Conservation (phyloP, 1,140 invertebrate species). For the Pseudomyrmex cubaensis region DNA sequence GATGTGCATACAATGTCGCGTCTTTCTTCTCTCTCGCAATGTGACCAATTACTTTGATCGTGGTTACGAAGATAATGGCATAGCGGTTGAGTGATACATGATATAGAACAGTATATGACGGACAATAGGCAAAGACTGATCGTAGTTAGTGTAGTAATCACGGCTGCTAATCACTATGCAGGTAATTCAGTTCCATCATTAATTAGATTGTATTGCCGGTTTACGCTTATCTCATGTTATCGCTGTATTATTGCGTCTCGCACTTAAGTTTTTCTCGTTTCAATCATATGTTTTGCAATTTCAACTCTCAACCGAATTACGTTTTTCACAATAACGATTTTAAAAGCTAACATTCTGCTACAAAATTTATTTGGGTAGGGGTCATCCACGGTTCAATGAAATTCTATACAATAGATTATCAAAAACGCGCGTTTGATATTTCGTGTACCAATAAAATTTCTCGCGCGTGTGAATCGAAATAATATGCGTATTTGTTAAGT, state of each 20-base stretch:
- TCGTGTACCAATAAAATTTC: conserved; percentile 20
- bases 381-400: not conserved
- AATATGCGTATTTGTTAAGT: not conserved
- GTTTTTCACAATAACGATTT: not conserved
- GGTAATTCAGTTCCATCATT: conserved; percentile 7
- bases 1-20: not conserved
- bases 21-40: not conserved
- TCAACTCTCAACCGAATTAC: not conserved
- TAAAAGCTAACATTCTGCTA: not conserved
- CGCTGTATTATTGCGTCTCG: not conserved
- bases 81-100: not conserved
- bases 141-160: conserved; percentile 10
- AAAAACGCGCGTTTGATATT: conserved; percentile 8
- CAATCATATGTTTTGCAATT: not conserved
- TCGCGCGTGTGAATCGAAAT: not conserved
- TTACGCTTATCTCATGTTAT: conserved; percentile 3
- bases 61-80: conserved; percentile 3
- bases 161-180: conserved; percentile 18
- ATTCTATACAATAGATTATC: conserved; percentile 7
- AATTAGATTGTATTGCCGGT: conserved; percentile 16
- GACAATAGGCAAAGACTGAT: not conserved
- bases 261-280: conserved; percentile 3
- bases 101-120: not conserved
- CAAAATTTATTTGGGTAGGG: conserved; percentile 8
- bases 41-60: conserved; percentile 15